Percentiles rank a stretch among this genome's conserved stretches.
phyloP scores from a whole-genome alignment of 2,797 vertebrate genomes.

The Danio aesculapii region DNA sequence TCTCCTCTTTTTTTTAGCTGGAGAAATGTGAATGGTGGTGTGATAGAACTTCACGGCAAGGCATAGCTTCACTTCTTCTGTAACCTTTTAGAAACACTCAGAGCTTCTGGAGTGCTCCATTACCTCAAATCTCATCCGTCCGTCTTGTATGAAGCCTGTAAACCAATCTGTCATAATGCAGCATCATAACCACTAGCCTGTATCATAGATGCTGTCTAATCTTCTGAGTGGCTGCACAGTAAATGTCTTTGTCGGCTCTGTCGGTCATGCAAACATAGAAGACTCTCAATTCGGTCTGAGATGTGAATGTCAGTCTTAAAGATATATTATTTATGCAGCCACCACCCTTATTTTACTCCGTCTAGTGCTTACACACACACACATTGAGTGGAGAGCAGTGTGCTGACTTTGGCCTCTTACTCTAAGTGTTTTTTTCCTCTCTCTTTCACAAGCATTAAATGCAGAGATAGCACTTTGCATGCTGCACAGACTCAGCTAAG shows the following conservation, averaged over 20 bases:
- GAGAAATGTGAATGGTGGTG: not conserved
- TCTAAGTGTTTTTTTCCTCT: slow-evolving; percentile 58
- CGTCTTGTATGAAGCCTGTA: slow-evolving; percentile 17
- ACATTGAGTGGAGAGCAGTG: slow-evolving; percentile 65
- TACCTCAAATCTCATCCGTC: slow-evolving; percentile 33
- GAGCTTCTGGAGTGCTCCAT: slow-evolving; percentile 32
- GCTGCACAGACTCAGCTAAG: slow-evolving; percentile 48
- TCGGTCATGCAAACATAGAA: slow-evolving; percentile 12
- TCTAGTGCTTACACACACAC: slow-evolving; percentile 35
- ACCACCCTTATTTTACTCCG: slow-evolving; percentile 66
- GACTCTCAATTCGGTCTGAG: slow-evolving; percentile 26
- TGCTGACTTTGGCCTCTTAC: slow-evolving; percentile 58
- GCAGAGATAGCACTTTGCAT: slow-evolving; percentile 52
- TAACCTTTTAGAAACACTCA: slow-evolving; percentile 11
- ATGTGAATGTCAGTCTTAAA: slow-evolving; percentile 46
- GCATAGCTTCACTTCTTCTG: not conserved
- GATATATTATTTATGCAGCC: slow-evolving; percentile 71
- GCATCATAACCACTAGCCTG: slow-evolving; percentile 6
- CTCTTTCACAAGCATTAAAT: slow-evolving; percentile 47
- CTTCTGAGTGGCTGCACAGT: slow-evolving; percentile 27
- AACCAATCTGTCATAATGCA: slow-evolving; percentile 40
- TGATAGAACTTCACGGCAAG: not conserved
- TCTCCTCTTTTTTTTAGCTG: not conserved
- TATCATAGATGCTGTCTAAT: slow-evolving; percentile 26
- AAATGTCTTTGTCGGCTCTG: slow-evolving; percentile 16